Evolutionary conservation across 2,888 invertebrate species (phyloP).

Genomic region (Odontocolon sp.): DNA sequence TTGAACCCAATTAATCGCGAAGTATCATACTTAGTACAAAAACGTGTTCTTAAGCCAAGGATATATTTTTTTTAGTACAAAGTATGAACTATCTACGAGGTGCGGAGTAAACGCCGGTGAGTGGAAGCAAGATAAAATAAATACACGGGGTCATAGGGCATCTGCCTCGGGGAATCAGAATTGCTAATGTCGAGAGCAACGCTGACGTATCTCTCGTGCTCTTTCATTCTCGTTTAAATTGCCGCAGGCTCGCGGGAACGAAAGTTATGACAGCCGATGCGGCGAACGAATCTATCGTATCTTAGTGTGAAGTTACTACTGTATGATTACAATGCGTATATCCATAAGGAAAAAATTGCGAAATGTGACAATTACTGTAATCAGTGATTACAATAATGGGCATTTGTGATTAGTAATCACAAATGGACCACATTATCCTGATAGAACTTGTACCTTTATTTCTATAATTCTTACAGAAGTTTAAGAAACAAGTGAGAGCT

Average conservation of each 20-base stretch:
- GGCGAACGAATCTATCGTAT: background rate
- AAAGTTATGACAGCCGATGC: conserved; percentile 37
- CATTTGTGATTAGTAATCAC: too few relatives aligned
- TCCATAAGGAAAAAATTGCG: too few relatives aligned
- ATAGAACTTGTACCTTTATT: too few relatives aligned
- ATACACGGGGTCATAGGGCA: conserved; percentile 71
- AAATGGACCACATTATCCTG: too few relatives aligned
- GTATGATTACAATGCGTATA: conserved; percentile 34
- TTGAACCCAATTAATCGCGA: too few relatives aligned
- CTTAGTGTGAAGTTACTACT: conserved; percentile 18
- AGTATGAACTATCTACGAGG: background rate
- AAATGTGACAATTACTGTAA: too few relatives aligned
- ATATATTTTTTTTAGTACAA: background rate
- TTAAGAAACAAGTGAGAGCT: too few relatives aligned
- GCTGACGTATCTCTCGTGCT: conserved; percentile 16
- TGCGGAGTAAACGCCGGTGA: conserved; percentile 8
- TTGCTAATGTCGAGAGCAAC: conserved; percentile 72
- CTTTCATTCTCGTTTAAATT: conserved; percentile 27
- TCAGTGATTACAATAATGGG: too few relatives aligned
- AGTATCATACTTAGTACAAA: too few relatives aligned
- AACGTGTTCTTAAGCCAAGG: background rate
- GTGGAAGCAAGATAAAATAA: conserved; percentile 65
- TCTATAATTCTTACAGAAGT: too few relatives aligned
- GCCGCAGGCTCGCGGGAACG: conserved; percentile 14
- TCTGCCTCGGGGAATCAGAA: conserved; percentile 71